Percentiles rank a stretch among this genome's conserved stretches.
phyloP scores from a whole-genome alignment of 2,797 vertebrate genomes.

The Halcyon badia region DNA sequence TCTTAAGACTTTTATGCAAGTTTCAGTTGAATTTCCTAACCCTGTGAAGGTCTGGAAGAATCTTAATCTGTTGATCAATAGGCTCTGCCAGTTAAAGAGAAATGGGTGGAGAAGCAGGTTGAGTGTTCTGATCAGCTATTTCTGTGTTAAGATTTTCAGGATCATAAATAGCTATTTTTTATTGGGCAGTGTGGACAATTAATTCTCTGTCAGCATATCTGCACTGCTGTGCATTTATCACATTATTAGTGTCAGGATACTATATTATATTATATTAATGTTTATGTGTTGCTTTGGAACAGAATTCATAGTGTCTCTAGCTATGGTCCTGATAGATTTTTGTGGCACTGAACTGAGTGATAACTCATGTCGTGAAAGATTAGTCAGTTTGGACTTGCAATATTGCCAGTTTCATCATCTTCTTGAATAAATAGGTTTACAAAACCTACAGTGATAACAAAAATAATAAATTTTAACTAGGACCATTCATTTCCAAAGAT shows the following conservation, averaged over 20 bases:
- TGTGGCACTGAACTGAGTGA: background rate
- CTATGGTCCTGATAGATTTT: background rate
- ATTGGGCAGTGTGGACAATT: background rate
- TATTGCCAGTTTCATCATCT: background rate
- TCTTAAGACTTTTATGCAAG: background rate
- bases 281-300: background rate
- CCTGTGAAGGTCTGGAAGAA: background rate
- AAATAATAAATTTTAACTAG: background rate
- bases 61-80: background rate
- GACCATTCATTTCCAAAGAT: background rate
- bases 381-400: background rate
- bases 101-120: background rate
- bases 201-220: background rate
- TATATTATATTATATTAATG: background rate
- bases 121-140: background rate
- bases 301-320: background rate
- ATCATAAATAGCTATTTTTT: background rate
- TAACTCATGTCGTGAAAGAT: background rate
- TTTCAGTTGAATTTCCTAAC: background rate
- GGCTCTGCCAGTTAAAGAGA: background rate
- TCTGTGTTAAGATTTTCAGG: background rate
- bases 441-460: background rate
- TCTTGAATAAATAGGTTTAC: background rate
- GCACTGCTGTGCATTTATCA: background rate
- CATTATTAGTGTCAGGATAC: background rate